These are phyloP conservation scores for Julus scanicus DNA, from an alignment of 2,888 invertebrate species.

Conservation along the genomic window DNA sequence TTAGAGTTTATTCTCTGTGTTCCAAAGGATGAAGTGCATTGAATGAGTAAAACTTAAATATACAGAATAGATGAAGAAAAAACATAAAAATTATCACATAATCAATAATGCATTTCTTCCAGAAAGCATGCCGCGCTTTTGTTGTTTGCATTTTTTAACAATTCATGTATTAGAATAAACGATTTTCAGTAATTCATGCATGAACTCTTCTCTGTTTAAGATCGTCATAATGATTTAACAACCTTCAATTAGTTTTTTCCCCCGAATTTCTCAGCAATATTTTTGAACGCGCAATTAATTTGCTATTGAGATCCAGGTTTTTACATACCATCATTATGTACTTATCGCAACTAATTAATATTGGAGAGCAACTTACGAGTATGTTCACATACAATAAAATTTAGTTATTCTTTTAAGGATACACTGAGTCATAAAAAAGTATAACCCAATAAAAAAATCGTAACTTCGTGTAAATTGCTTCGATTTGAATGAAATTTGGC, in stretches of 20 bases:
- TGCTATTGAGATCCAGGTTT: too few relatives aligned
- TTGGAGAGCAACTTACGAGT: too few relatives aligned
- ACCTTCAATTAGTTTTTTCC: neutral
- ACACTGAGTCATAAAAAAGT: too few relatives aligned
- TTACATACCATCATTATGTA: too few relatives aligned
- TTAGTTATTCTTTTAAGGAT: too few relatives aligned
- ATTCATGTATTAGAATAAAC: neutral
- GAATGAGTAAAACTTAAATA: neutral
- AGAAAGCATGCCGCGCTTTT: neutral
- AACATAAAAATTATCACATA: neutral
- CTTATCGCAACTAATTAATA: too few relatives aligned
- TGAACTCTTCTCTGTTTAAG: neutral
- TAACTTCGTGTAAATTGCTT: too few relatives aligned
- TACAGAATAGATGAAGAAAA: neutral
- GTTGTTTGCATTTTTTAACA: too few relatives aligned
- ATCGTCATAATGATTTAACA: neutral
- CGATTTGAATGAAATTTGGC: too few relatives aligned
- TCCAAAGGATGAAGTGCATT: neutral
- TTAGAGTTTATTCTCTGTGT: neutral
- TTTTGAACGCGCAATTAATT: too few relatives aligned
- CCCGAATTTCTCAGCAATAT: neutral
- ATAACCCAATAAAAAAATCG: too few relatives aligned
- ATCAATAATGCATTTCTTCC: neutral
- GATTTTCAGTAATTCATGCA: neutral
- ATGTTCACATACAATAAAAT: too few relatives aligned